Evolutionary conservation across 2,113 vertebrate genomes (phyloP).

Genomic region (Xerus inauris): DNA sequence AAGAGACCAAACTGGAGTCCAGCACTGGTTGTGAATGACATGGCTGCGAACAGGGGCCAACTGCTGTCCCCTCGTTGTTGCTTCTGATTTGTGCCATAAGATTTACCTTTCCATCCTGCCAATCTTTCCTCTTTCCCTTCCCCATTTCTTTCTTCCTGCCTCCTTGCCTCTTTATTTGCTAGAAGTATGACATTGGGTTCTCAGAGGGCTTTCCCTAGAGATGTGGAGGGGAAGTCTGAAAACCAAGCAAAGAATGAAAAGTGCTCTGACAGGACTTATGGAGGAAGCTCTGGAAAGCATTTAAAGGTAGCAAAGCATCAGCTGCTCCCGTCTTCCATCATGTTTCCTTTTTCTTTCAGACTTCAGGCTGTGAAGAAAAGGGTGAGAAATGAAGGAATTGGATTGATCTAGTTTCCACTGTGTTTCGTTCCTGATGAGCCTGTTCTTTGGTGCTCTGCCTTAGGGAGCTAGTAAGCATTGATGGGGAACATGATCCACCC

Average conservation of each 20-base stretch:
- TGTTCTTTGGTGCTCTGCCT: not conserved
- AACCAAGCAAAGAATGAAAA: not conserved
- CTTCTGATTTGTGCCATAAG: not conserved
- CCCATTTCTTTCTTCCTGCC: too few species aligned
- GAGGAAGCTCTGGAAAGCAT: not conserved
- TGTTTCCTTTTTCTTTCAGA: constrained; percentile 1
- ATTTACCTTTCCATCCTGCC: not conserved
- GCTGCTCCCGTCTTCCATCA: not conserved
- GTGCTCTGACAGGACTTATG: not conserved
- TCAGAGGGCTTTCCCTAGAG: not conserved
- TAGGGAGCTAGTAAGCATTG: not conserved
- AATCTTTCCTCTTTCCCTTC: too few species aligned
- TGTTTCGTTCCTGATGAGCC: not conserved
- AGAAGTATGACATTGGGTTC: not conserved
- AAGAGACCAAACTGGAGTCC: not conserved
- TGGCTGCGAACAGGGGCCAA: not conserved
- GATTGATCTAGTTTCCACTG: not conserved
- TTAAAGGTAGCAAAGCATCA: not conserved
- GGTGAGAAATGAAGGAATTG: not conserved
- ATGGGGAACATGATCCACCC: not conserved
- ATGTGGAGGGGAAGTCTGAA: not conserved
- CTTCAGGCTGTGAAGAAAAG: not conserved
- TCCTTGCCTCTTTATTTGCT: not conserved
- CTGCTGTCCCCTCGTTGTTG: not conserved
- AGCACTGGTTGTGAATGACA: rapidly evolving